Evolutionary conservation across 2,888 invertebrate species (phyloP), one percentile per base, ranked within the genome.

Genomic region (Nebria salina): DNA sequence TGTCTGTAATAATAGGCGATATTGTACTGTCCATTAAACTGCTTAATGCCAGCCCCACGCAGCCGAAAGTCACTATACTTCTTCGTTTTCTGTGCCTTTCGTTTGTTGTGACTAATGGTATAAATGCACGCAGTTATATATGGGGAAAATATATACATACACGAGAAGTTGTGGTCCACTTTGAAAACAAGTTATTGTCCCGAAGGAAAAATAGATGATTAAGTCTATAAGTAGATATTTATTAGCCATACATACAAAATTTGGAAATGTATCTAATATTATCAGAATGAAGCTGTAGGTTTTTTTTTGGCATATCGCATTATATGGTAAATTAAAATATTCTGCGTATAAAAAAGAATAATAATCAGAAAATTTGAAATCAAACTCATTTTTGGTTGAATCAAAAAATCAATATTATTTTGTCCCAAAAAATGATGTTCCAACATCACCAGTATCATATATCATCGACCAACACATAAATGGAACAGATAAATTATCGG

Each of bases 11-110:
- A 70, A 70, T 70, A 13, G 70, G 6, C 70, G 70, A 70, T 70
- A 70, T 70, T 70, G 70, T 70, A 70, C 70, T 70, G 70, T 70
- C 70, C 70, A 70, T 70, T 70, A 70, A 70, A 70, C 70, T 70
- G 70, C 70, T 70, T 70, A 34, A 6, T 34, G 70, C 25, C 70
- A 25, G 13, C 20, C 70, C 7, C 70, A 13, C 9, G 25, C 11
- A 4, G 34, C 26, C 70, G 25, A 70, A 34, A 34, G 15, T 13
- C 34, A 25, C 20, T 25, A 70, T 25, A 34, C 26, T 70, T 34
- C n/a, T 26, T 34, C 70, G 20, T 26, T 6, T 34, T 34, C 5
- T 34, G 6, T 15, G 66, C 26, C 11, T 34, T 25, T 70, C 70
- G 25, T 70, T 6, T 70, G 11, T 70, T 70, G 70, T 70, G 70